Conservation (phyloP, 1,140 invertebrate species). For the Caenorhabditis tropicalis region DNA sequence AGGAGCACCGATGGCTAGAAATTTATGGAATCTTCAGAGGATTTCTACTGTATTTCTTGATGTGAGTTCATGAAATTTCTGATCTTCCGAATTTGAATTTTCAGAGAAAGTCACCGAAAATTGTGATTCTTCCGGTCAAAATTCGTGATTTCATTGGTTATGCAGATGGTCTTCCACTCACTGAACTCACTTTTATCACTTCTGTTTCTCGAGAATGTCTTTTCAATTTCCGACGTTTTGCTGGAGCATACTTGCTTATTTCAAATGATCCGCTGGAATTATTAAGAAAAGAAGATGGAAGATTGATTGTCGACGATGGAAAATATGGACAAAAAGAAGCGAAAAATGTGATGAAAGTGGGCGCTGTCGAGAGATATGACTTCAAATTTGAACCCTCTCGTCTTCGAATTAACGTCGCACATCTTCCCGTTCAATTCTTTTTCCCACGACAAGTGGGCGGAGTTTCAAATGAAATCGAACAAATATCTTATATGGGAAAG, state of each 20-base stretch:
- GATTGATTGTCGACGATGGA: neutral
- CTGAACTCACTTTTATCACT: slow-evolving; percentile 6
- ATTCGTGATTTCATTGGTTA: neutral
- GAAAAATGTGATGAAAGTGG: neutral
- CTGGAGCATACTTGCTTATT: neutral
- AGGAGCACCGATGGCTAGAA: neutral
- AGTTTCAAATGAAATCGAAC: neutral
- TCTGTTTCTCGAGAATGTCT: neutral
- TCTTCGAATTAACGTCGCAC: neutral
- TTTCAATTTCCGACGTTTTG: slow-evolving; percentile 17
- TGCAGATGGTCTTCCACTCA: neutral
- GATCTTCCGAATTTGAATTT: neutral
- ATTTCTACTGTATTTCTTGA: slow-evolving; percentile 19
- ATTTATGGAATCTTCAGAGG: neutral
- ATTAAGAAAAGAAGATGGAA: slow-evolving; percentile 17
- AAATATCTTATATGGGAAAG: neutral
- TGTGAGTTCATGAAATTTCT: neutral
- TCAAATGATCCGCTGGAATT: neutral
- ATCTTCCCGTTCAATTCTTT: neutral
- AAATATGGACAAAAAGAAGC: neutral
- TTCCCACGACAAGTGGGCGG: neutral
- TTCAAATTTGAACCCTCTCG: slow-evolving; percentile 17
- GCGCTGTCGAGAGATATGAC: slow-evolving; percentile 10
- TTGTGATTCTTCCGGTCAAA: slow-evolving; percentile 9
- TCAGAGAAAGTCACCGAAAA: slow-evolving; percentile 12